These are phyloP conservation scores for Mylabris phalerata DNA, from an alignment of 1,140 invertebrate genomes.

Conservation along the genomic window DNA sequence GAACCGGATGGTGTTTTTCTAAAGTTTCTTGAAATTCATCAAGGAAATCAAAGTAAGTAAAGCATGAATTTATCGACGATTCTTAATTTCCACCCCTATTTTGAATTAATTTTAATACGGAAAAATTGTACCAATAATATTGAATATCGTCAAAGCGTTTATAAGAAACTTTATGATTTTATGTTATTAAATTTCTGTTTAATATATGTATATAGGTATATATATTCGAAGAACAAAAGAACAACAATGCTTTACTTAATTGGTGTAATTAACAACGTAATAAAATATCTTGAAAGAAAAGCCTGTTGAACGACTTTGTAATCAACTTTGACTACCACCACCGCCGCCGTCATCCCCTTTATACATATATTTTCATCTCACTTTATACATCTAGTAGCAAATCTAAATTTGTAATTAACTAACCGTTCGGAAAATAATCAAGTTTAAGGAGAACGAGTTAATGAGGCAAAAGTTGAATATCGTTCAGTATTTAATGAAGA, in stretches of 20 bases:
- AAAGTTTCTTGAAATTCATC: too few species aligned
- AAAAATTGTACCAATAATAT: too few species aligned
- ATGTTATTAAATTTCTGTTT: slow-evolving; percentile 24
- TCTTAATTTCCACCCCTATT: not conserved
- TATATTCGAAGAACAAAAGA: too few species aligned
- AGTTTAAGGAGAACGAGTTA: slow-evolving; percentile 24
- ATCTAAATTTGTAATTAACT: slow-evolving; percentile 35
- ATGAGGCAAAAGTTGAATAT: slow-evolving; percentile 28
- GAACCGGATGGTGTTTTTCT: too few species aligned
- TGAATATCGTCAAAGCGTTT: too few species aligned
- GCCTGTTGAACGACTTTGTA: slow-evolving; percentile 6
- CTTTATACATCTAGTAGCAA: slow-evolving; percentile 4
- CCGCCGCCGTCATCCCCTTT: not conserved
- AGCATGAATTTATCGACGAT: too few species aligned
- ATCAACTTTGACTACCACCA: slow-evolving; percentile 4
- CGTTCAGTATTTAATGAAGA: slow-evolving; percentile 5
- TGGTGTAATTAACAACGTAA: slow-evolving; percentile 25
- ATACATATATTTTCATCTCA: too few species aligned
- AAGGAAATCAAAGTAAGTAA: too few species aligned
- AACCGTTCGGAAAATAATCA: slow-evolving; percentile 35
- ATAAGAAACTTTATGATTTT: slow-evolving; percentile 19
- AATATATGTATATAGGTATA: too few species aligned
- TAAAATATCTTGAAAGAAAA: slow-evolving; percentile 26
- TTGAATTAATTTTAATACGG: too few species aligned
- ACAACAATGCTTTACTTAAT: slow-evolving; percentile 15